These are phyloP conservation scores for Neogale vison DNA, from an alignment of 2,113 vertebrate genomes.

Conservation along the genomic window DNA sequence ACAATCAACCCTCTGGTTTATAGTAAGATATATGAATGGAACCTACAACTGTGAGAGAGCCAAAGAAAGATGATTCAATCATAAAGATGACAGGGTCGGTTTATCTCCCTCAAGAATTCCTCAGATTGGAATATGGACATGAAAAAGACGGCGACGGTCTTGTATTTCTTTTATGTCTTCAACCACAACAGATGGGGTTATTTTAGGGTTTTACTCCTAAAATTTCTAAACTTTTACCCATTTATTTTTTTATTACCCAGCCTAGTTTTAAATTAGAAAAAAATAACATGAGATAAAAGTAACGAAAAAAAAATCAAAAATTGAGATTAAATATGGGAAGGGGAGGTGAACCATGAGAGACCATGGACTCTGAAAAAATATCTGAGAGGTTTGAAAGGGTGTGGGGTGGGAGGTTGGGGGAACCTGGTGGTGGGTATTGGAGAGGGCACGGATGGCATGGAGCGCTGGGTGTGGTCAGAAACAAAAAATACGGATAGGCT, in stretches of 20 bases:
- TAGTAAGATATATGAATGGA: neutral
- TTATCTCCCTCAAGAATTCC: neutral
- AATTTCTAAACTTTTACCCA: neutral
- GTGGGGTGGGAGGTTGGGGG: too few relatives aligned
- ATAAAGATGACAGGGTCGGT: neutral
- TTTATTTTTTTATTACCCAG: neutral
- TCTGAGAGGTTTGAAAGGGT: too few relatives aligned
- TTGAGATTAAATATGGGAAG: too few relatives aligned
- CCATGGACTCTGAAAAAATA: too few relatives aligned
- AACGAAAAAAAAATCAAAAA: too few relatives aligned
- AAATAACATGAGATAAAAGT: neutral
- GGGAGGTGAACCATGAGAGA: too few relatives aligned
- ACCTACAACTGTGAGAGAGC: neutral
- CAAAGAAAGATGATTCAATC: neutral
- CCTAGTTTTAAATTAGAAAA: conserved; percentile 12
- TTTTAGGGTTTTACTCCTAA: neutral
- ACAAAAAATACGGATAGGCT: too few relatives aligned
- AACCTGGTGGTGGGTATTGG: too few relatives aligned
- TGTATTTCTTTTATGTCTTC: neutral
- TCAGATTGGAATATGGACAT: neutral
- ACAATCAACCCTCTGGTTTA: neutral
- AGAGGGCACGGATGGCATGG: too few relatives aligned
- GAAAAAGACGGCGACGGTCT: neutral
- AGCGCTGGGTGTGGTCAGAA: too few relatives aligned
- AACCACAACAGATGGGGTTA: neutral